Base-by-base conservation (phyloP, 2,113 vertebrate genomes). In the Tonatia bakeri region DNA sequence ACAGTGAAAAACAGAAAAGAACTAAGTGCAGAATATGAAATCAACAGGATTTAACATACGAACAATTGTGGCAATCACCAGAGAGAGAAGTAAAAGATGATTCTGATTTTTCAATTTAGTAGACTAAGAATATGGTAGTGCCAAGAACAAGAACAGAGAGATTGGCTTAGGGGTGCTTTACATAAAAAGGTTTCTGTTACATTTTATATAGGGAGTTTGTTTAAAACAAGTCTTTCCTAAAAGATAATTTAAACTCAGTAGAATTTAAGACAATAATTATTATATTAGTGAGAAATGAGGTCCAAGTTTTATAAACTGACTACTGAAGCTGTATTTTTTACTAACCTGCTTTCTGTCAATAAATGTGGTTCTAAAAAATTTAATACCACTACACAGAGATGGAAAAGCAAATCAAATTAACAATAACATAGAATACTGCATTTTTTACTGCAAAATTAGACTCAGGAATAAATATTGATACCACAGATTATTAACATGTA, bases 271-370 rank as follows among this genome's bases (percentile, higher is more conserved):
- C 22, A 76, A 75, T 56, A 75, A 75, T 81, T 75, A 92, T 59
- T 91, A 52, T n/a, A 52, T 83, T 69, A 83, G 12, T 91, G 91
- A 67, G n/a, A 94, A 91, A 73, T 89, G 26, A 94, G 1, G 38
- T 85, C 40, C 47, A 92, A 33, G 28, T 83, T 56, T 88, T 69
- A 40, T 16, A 88, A 70, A 59, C 19, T 73, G 38, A 67, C 69
- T 72, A 88, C 7, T 77, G 33, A 96, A 96, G 52, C 15, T 89
- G 0, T 65, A 94, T 92, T 92, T 92, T 91, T 91, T 64, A 77
- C 54, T 54, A 86, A 87, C 22, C n/a, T 82, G 79, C 47, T 79
- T 91, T 72, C 70, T 73, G 84, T 92, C 26, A 92, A 73, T 47
- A 73, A 84, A 88, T 33, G 38, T 13, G 22, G 33, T 56, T 79